These are phyloP conservation scores for Xenopus borealis DNA, from an alignment of 2,113 vertebrate species.

Conservation along the genomic window DNA sequence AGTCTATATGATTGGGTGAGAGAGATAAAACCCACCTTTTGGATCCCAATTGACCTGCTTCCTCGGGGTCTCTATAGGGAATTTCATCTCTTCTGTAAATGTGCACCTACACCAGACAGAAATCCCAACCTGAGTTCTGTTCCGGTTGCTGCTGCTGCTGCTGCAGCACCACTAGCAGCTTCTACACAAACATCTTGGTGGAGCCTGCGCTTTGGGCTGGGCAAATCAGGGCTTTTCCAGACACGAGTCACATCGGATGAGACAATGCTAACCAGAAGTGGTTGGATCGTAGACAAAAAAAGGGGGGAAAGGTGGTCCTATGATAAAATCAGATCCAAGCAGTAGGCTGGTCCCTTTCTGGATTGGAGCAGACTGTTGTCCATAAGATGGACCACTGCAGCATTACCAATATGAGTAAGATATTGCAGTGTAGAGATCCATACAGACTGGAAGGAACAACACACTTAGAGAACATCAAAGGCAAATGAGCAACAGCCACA, in stretches of 20 bases:
- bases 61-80: constrained; percentile 92
- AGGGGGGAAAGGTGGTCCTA: constrained; percentile 45
- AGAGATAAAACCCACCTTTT: constrained; percentile 80
- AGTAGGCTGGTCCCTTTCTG: constrained; percentile 24
- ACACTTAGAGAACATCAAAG: no score
- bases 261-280: constrained; percentile 14
- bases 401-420: constrained; percentile 37
- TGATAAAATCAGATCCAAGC: constrained; percentile 21
- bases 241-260: constrained; percentile 46
- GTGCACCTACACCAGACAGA: constrained; percentile 59
- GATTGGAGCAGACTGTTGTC: constrained; percentile 25
- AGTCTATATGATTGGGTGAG: constrained; percentile 20
- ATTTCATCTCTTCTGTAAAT: constrained; percentile 90
- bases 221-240: constrained; percentile 58
- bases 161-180: constrained; percentile 57
- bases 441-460: neutral
- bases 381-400: constrained; percentile 55
- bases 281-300: constrained; percentile 49
- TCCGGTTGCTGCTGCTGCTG: constrained; percentile 46
- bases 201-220: constrained; percentile 53
- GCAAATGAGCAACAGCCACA: no score
- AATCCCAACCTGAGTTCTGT: constrained; percentile 54
- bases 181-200: constrained; percentile 34
- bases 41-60: constrained; percentile 98
- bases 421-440: neutral